Evolutionary conservation across 2,888 invertebrate species (phyloP).

Genomic region (Diadegma fenestrale): DNA sequence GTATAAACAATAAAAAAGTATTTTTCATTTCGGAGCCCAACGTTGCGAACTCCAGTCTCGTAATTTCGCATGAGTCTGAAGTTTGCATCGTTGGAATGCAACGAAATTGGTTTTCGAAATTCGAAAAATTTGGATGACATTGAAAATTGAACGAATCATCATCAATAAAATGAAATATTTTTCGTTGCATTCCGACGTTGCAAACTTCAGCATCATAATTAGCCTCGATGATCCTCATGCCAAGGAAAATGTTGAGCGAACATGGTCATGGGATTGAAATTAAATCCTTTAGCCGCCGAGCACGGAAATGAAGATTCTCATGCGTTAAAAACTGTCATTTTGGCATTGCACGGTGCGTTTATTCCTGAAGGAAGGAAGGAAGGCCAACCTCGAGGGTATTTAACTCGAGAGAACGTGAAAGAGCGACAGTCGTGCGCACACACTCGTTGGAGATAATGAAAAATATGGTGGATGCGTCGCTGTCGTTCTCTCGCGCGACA

Average conservation of each 20-base stretch:
- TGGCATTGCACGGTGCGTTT: not conserved
- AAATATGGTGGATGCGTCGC: slow-evolving; percentile 10
- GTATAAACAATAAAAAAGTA: no score
- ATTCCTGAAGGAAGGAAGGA: not conserved
- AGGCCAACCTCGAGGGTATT: not conserved
- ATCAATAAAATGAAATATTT: no score
- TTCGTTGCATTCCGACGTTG: no score
- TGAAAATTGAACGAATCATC: no score
- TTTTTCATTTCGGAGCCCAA: no score
- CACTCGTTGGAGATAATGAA: slow-evolving; percentile 6
- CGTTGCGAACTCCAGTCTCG: no score
- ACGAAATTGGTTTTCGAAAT: no score
- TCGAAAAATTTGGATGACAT: no score
- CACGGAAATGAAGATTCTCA: not conserved
- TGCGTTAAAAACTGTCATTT: slow-evolving; percentile 3
- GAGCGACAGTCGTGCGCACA: not conserved
- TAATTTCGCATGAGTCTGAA: no score
- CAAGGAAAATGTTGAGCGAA: not conserved
- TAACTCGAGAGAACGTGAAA: not conserved
- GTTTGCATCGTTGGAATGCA: no score
- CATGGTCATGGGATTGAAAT: not conserved
- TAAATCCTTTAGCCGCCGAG: not conserved
- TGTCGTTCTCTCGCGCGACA: slow-evolving; percentile 11
- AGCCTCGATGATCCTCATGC: no score
- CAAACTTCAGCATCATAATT: no score